Evolutionary conservation across 64 coral and sea anemone genomes (phyloP), one percentile per base, ranked within the genome.

Genomic region (Pocillopora damicornis): DNA sequence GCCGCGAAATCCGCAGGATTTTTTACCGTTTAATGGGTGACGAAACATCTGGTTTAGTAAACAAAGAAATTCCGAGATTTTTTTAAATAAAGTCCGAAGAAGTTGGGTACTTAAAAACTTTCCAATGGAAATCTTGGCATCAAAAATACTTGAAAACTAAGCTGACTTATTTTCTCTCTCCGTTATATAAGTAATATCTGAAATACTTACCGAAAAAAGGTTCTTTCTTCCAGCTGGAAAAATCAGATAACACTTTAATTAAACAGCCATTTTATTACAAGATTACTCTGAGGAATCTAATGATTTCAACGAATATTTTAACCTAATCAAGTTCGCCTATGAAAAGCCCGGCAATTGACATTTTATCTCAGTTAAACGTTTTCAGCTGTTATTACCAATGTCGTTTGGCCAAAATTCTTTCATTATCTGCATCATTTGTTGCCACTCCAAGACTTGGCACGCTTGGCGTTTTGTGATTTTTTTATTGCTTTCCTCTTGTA

Each of bases 41-140:
- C 12, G 8, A 14, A 73, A 84, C 81, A 84, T 84, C 81, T 84
- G 81, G 63, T 84, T 71, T 84, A 42, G 36, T 57, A 26, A 58
- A 71, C 9, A 84, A 7, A 36, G 15, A 66, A 11, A 5, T 45
- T 80, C 65, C 80, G 16, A 51, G 81, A 58, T 26, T 72, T 71
- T 72, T 84, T 63, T 8, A 58, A 22, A 12, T 11, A 9, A 1
- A 20, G 3, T 7, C 3, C 2, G 7, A 51, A 51, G 42, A 7
- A 51, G 7, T 51, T 51, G 42, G 42, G 42, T 51, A 51, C 42
- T 51, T 51, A 51, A 7, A 51, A 51, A 51, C 42, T 51, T 51
- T 51, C 3, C 2, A 51, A 51, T 4, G 42, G 42, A 51, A 51
- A 51, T 51, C 20, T 69, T n/a, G 64, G 16, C 61, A 63, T 63